Conservation (phyloP, 2,113 vertebrate genomes). For the Mungos mungo region DNA sequence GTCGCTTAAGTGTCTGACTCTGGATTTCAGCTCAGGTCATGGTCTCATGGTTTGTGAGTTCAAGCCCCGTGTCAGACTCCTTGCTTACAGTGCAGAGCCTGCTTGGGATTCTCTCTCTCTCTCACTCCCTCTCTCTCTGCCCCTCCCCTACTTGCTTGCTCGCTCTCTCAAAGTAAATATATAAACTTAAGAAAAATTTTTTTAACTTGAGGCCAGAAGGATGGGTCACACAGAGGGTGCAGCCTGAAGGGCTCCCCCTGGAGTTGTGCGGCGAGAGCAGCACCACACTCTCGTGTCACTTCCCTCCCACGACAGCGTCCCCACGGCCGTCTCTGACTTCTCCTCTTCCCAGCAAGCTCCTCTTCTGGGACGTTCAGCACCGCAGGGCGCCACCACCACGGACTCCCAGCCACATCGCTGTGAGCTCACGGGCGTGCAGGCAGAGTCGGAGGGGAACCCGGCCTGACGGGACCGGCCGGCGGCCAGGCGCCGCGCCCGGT, state of each 20-base stretch:
- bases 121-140: no score
- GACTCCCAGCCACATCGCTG: neutral
- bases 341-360: neutral
- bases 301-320: neutral
- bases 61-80: no score
- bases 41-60: no score
- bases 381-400: neutral
- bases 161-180: no score
- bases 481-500: fast-evolving
- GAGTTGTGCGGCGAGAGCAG: neutral
- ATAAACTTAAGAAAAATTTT: no score
- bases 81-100: no score
- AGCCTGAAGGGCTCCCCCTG: neutral
- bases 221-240: fast-evolving
- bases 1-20: no score
- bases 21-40: no score
- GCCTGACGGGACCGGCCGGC: neutral
- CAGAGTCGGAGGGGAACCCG: neutral
- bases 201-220: neutral
- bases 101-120: no score
- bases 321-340: fast-evolving
- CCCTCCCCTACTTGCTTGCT: no score
- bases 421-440: neutral
- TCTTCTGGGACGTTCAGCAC: neutral
- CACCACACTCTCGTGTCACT: neutral